Evolutionary conservation across 2,888 invertebrate genomes (phyloP), one percentile per base, ranked within the genome.

Genomic region (Leptinotarsa peninsularis): DNA sequence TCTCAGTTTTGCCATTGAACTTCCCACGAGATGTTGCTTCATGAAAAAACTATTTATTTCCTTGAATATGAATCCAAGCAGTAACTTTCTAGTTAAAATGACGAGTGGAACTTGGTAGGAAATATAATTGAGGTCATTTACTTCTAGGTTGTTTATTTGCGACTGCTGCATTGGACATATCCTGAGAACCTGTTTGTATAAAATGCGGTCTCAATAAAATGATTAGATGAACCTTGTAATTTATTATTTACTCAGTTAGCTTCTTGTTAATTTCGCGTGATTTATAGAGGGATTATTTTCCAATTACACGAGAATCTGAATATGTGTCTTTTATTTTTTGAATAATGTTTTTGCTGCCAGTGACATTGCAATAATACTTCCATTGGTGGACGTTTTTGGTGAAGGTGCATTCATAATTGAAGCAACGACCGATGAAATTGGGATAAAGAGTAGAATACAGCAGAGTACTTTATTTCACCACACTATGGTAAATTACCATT

Each of bases 181-280:
- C 33, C 17, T 63, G 14, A 43, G 71, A 71, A 74, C 71, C 74
- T 58, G 71, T 71, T 74, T 50, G 33, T 52, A 74, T 71, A 67
- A 71, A 71, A 67, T 74, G 71, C 58, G 67, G 18, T 70, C 27
- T 58, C 71, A 71, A 74, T 74, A 71, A 49, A 71, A 74, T 74
- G 71, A 74, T 74, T 74, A 74, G 71, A 71, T 58, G 67, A 71
- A 27, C 71, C 70, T 74, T 50, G 71, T 71, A 74, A 74, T 71
- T 71, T 74, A 74, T 49, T 74, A 74, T 66, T 67, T 63, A 63
- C 43, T 43, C 63, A 18, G 17, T n/a, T n/a, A 49, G 21, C 66
- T 67, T 74, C 71, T 50, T 5, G 71, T 67, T 58, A 67, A 74
- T 71, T 74, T 71, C 14, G 49, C 58, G 58, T 74, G 74, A 74